Evolutionary conservation across 2,888 invertebrate species (phyloP), one percentile per base, ranked within the genome.

Genomic region (Hypomecis atomaria): DNA sequence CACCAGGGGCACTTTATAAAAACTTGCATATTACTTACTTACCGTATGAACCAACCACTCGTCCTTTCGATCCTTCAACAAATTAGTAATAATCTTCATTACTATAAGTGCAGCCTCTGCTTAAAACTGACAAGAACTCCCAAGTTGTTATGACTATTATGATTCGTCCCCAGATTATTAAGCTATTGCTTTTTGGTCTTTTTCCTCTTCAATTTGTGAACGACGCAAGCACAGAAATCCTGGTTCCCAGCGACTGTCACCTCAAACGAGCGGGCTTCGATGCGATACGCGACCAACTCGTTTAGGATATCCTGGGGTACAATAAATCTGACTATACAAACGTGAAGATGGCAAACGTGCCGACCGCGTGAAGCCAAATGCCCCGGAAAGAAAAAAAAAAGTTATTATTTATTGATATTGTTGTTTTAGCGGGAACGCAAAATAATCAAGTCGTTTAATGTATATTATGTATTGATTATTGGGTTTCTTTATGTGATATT

Each of bases 81-180:
- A 73, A 69, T 89, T 90, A 0, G 77, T 78, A 44, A 86, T 69
- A 11, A 89, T 84, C 75, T 90, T 90, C 90, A 90, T 90, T 43
- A 23, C 23, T 23, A 1, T 3, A 23, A 23, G 23, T 23, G 23
- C 23, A 23, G 23, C 1, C 23, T 23, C 23, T 23, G 23, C 23
- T 23, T 23, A 23, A 23, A 23, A 3, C 3, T 23, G 23, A 23
- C 23, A 23, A 23, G 23, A 23, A 23, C 23, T 23, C 23, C 23
- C 23, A 23, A 23, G 23, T 23, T 23, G 3, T 23, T 23, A 23
- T 23, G 23, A 23, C 1, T 23, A 23, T 23, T 23, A 23, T 42
- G 23, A 0, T 42, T 52, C 10, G 23, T 52, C 23, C n/a, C 42
- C 3, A 11, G 23, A 3, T 23, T n/a, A n/a, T n/a, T n/a, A n/a